Conservation (phyloP, 2,113 vertebrate genomes). For the Chrysemys picta region DNA sequence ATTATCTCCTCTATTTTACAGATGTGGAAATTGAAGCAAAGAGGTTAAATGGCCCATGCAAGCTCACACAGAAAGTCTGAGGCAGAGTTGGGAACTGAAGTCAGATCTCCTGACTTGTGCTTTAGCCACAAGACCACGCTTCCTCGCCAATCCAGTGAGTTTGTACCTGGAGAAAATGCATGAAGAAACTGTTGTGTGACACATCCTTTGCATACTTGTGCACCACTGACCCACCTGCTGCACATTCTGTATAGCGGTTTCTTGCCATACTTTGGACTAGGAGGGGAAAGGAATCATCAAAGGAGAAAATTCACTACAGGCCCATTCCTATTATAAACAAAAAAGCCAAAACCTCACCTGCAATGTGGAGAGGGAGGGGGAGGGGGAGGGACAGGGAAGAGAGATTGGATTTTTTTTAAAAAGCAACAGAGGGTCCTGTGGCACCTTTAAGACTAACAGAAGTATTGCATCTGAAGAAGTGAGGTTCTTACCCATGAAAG, state of each 20-base stretch:
- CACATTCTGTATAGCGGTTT: neutral
- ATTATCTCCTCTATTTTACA: neutral
- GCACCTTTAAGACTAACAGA: too few species aligned
- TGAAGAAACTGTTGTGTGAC: accelerated
- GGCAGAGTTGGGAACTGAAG: neutral
- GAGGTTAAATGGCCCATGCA: neutral
- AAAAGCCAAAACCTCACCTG: neutral
- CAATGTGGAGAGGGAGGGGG: neutral
- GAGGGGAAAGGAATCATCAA: neutral
- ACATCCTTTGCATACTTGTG: neutral
- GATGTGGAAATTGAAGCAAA: neutral
- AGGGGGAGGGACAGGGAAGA: accelerated
- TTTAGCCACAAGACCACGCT: neutral
- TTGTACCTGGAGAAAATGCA: neutral
- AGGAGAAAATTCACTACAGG: neutral
- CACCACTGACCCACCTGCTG: neutral
- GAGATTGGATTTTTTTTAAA: neutral
- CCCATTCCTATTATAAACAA: neutral
- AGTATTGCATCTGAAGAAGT: too few species aligned
- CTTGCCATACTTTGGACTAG: neutral
- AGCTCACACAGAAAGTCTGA: neutral
- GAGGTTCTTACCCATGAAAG: too few species aligned
- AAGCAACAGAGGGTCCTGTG: too few species aligned
- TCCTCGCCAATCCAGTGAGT: neutral
- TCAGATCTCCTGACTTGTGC: neutral